These are phyloP conservation scores for Solea senegalensis DNA, from an alignment of 2,113 vertebrate species.

Conservation along the genomic window DNA sequence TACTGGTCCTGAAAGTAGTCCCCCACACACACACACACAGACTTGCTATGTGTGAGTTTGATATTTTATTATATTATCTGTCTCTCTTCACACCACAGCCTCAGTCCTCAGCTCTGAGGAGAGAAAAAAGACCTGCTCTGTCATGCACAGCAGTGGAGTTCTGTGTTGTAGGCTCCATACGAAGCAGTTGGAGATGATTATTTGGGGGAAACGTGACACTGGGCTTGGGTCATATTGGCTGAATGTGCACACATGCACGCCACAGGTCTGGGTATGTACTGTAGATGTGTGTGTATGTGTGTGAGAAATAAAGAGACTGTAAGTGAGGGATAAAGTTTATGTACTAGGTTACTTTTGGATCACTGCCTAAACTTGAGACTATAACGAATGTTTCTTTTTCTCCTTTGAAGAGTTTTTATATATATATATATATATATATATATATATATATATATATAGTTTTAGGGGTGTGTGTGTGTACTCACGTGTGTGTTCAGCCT, in stretches of 20 bases:
- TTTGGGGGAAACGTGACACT: constrained; percentile 47
- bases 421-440: no score
- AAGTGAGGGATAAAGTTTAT: constrained; percentile 23
- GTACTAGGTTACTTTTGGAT: constrained; percentile 51
- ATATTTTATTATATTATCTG: not conserved
- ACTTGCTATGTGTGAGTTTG: no score
- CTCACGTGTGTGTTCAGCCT: constrained; percentile 41
- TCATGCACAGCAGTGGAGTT: constrained; percentile 1
- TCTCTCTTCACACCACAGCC: not conserved
- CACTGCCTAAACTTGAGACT: constrained; percentile 54
- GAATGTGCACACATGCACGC: constrained; percentile 24
- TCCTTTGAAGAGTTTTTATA: constrained; percentile 72
- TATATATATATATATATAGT: no score
- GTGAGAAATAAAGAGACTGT: not conserved
- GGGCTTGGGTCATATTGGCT: constrained; percentile 27
- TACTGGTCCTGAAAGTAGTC: no score
- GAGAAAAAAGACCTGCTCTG: no score
- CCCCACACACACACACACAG: no score
- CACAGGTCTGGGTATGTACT: constrained; percentile 15
- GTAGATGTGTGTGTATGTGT: constrained; percentile 7
- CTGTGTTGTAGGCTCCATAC: constrained; percentile 21
- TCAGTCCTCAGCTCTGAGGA: no score
- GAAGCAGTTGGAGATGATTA: constrained; percentile 51
- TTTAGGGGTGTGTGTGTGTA: constrained; percentile 6
- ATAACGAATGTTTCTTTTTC: constrained; percentile 59